phyloP scores from a whole-genome alignment of 2,888 invertebrate genomes.

The Branchellion lobata region DNA sequence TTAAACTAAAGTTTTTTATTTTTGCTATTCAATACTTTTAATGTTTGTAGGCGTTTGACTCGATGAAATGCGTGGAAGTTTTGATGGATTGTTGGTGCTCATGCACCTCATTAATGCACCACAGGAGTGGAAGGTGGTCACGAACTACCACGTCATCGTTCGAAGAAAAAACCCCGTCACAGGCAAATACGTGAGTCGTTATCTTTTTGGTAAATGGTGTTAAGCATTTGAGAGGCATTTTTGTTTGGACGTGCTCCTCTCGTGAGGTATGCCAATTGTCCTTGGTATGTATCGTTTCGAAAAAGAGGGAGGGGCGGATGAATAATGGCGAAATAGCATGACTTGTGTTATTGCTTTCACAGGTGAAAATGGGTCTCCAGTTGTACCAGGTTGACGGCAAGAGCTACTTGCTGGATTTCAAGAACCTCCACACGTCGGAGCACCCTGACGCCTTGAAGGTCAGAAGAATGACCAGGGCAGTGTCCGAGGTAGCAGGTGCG shows the following conservation, averaged over 20 bases:
- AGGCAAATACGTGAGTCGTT: slow-evolving; percentile 71
- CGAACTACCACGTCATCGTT: slow-evolving; percentile 90
- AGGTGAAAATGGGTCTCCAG: slow-evolving; percentile 90
- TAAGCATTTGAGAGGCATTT: too few relatives aligned
- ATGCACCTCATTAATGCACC: slow-evolving; percentile 37
- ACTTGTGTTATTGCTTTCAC: too few relatives aligned
- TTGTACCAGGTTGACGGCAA: slow-evolving; percentile 98
- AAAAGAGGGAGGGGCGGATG: too few relatives aligned
- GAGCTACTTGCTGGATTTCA: slow-evolving; percentile 94
- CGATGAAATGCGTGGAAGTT: too few relatives aligned
- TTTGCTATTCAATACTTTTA: too few relatives aligned
- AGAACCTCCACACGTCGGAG: slow-evolving; percentile 69
- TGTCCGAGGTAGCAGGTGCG: slow-evolving; percentile 31
- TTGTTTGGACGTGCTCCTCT: too few relatives aligned
- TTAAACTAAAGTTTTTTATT: too few relatives aligned
- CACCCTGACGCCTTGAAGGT: slow-evolving; percentile 53
- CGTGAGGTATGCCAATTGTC: too few relatives aligned
- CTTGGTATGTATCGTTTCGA: too few relatives aligned
- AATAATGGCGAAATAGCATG: too few relatives aligned
- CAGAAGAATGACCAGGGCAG: slow-evolving; percentile 51
- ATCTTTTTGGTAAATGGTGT: background rate
- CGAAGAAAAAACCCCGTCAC: slow-evolving; percentile 83
- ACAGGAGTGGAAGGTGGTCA: slow-evolving; percentile 96
- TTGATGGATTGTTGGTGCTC: too few relatives aligned
- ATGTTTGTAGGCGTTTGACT: too few relatives aligned